Percentiles rank a stretch among this genome's conserved stretches.
Conservation (phyloP, 2,888 invertebrate species). For the Pycnomerus fuliginosus region DNA sequence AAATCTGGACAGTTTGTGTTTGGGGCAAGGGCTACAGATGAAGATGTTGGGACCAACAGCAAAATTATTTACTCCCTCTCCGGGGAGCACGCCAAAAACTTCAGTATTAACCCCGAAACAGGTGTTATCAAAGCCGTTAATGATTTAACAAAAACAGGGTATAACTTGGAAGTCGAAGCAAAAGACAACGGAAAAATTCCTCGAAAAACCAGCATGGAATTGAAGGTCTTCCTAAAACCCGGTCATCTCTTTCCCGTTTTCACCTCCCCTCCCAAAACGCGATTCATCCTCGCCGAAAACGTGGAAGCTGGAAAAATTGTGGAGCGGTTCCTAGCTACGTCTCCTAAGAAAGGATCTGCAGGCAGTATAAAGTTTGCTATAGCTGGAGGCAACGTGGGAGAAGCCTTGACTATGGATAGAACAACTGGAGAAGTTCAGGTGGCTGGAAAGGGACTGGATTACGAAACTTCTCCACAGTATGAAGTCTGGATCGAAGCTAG, state of each 20-base stretch:
- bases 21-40: slow-evolving; percentile 84
- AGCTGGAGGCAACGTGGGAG: slow-evolving; percentile 91
- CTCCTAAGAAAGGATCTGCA: slow-evolving; percentile 73
- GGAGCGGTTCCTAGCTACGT: slow-evolving; percentile 73
- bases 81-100: slow-evolving; percentile 75
- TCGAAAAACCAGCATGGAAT: slow-evolving; percentile 70
- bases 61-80: slow-evolving; percentile 75
- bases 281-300: slow-evolving; percentile 79
- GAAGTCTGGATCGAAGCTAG: slow-evolving; percentile 91
- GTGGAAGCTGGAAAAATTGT: slow-evolving; percentile 74
- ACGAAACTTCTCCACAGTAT: slow-evolving; percentile 78
- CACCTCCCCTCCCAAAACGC: slow-evolving; percentile 66
- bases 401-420: slow-evolving; percentile 78
- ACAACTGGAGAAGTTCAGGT: slow-evolving; percentile 79
- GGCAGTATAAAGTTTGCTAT: slow-evolving; percentile 77
- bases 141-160: slow-evolving; percentile 64
- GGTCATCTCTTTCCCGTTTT: slow-evolving; percentile 80
- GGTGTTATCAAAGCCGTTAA: slow-evolving; percentile 83
- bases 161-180: slow-evolving; percentile 74
- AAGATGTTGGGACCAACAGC: slow-evolving; percentile 79
- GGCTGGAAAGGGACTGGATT: slow-evolving; percentile 78
- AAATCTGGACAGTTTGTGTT: slow-evolving; percentile 82
- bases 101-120: slow-evolving; percentile 74
- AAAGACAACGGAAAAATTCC: slow-evolving; percentile 75
- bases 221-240: slow-evolving; percentile 76